Evolutionary conservation across 2,888 invertebrate genomes (phyloP), one percentile per base, ranked within the genome.

Genomic region (Alloscopus bannaensis): DNA sequence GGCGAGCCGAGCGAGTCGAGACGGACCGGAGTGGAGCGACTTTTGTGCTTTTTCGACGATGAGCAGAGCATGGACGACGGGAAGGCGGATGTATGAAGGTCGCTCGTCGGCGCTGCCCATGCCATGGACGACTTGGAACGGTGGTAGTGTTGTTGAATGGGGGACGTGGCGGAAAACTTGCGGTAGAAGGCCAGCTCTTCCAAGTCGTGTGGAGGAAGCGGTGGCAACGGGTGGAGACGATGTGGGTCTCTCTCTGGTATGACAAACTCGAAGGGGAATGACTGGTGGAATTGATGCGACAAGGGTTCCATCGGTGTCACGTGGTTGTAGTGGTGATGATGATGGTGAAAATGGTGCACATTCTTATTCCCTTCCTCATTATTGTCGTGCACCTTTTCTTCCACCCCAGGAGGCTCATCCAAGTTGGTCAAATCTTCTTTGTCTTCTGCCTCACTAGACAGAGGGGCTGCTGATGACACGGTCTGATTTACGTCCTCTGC

Each of bases 181-280:
- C 76, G 62, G 68, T 76, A 81, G 52, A 81, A 81, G 29, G 81
- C 65, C 22, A 81, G 57, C 40, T 77, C 81, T 31, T 70, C 24
- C 26, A 42, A 50, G 40, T 50, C 59, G 29, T 52, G 31, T 59
- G 70, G 70, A 16, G 57, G 13, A 26, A 59, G 42, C n/a, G n/a
- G n/a, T n/a, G n/a, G n/a, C n/a, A n/a, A n/a, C n/a, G n/a, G n/a
- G n/a, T n/a, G n/a, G n/a, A n/a, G n/a, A n/a, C n/a, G n/a, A 45
- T 28, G 45, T 45, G 20, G 3, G 36, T 36, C 4, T 18, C 1
- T 18, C 26, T 42, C 26, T n/a, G 13, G 22, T 45, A 28, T 45
- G 28, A 45, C 45, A 45, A 45, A 4, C 8, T 65, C 28, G 18
- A 4, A 6, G 29, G 22, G 29, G 11, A 24, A 65, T 66, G 50